Conservation (phyloP, 2,113 vertebrate genomes). For the Numida meleagris region DNA sequence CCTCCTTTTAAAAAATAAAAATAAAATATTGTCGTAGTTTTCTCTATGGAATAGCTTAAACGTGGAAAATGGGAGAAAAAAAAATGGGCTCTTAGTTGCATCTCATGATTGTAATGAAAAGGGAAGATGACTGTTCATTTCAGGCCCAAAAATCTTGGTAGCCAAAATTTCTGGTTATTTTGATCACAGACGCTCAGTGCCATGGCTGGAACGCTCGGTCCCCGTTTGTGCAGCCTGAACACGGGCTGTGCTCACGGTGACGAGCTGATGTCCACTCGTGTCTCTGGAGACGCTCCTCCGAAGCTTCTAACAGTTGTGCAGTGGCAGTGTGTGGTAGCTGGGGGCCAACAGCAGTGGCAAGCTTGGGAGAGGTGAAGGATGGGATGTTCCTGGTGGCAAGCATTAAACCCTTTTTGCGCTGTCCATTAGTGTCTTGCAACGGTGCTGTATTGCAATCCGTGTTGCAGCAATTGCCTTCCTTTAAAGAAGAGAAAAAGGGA, state of each 20-base stretch:
- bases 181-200: not conserved
- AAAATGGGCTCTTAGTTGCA: not conserved
- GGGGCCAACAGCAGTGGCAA: not conserved
- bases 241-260: not conserved
- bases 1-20: not conserved
- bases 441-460: accelerated
- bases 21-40: not conserved
- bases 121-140: not conserved
- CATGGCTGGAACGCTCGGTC: accelerated
- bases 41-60: not conserved
- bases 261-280: not conserved
- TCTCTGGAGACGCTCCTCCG: not conserved
- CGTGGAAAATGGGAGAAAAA: not conserved
- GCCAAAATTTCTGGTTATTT: not conserved
- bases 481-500: not conserved
- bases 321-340: not conserved
- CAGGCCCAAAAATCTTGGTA: not conserved
- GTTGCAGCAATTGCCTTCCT: not conserved
- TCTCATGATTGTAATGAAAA: not conserved
- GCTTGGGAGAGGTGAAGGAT: not conserved
- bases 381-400: not conserved
- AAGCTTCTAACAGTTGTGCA: not conserved
- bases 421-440: not conserved
- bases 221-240: not conserved
- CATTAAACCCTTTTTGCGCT: not conserved